Evolutionary conservation across 1,140 invertebrate genomes (phyloP), one percentile per base, ranked within the genome.

Genomic region (Listronotus bonariensis): DNA sequence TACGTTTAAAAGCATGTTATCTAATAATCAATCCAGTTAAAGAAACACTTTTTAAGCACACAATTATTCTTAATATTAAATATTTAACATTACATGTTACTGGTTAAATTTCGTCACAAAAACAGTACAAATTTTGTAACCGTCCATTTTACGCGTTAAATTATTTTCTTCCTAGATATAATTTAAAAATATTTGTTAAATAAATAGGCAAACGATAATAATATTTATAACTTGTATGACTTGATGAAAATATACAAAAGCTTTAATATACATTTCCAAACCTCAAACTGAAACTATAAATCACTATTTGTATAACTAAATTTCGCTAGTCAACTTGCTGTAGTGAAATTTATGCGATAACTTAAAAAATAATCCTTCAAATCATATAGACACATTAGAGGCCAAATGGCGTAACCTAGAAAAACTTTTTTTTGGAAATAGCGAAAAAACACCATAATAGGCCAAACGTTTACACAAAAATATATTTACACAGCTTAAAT

Each of bases 41-140:
- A 51, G 18, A 51, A 20, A 32, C 14, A 55, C 34, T 58, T 20
- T 46, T 56, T 64, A 64, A 64, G 61, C 61, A 64, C 61, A 64
- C 61, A 42, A 42, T 56, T 64, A 64, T 42, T 56, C 53, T 64
- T 51, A 65, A 36, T 38, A 48, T 55, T 48, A 46, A 34, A 43
- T 34, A 38, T 55, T 56, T 61, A 61, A 53, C 18, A 31, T 46
- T 59, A 51, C 11, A 53, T 31, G 17, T 61, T 60, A 60, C 18
- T 38, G 31, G 32, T 46, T 58, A 61, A 59, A 4, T 45, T 58
- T 57, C 17, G 43, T 58, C 45, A 58, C 53, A 56, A 45, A 42
- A 42, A 34, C 53, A 41, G 42, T 56, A 56, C 15, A 56, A 56
- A 42, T 26, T 45, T 45, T 56, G 38, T 41, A 56, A 41, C 17